A percentile compares a stretch with the other conserved stretches of the same genome.
Evolutionary conservation across 2,113 vertebrate species (phyloP).

Genomic region (Oreotrochilus melanogaster): DNA sequence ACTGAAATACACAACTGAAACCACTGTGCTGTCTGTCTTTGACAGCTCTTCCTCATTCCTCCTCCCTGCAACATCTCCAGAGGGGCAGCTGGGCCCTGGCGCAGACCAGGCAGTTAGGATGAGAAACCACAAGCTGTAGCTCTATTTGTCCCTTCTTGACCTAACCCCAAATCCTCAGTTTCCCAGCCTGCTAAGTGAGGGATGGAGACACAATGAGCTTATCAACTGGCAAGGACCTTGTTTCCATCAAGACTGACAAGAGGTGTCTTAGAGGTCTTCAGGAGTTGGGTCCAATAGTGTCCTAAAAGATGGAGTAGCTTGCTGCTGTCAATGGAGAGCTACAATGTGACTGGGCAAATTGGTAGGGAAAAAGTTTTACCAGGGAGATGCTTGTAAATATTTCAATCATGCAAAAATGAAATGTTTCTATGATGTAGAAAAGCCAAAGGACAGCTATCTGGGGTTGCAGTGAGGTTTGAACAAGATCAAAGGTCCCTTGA

Average conservation of each 20-base stretch:
- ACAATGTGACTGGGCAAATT: accelerated
- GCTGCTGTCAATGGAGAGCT: not conserved
- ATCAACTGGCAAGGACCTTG: not conserved
- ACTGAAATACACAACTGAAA: conserved; percentile 46
- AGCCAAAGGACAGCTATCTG: not conserved
- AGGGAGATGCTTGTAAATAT: not conserved
- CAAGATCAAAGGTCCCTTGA: not conserved
- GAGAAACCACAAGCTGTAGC: not conserved
- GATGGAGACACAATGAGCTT: accelerated
- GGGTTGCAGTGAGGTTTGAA: not conserved
- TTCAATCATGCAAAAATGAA: not conserved
- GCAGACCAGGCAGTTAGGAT: not conserved
- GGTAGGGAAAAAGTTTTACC: not conserved
- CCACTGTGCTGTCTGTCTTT: not conserved
- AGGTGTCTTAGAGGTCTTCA: not conserved
- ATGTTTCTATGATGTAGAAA: not conserved
- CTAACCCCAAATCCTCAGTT: not conserved
- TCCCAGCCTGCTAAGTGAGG: not conserved
- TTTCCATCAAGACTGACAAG: not conserved
- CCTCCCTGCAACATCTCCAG: not conserved
- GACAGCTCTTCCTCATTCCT: conserved; percentile 43
- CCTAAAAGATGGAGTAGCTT: not conserved
- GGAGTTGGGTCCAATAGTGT: not conserved
- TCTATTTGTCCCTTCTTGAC: not conserved
- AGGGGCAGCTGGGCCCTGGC: not conserved